Base-by-base conservation (phyloP, 1,140 invertebrate species). In the Euwallacea similis region DNA sequence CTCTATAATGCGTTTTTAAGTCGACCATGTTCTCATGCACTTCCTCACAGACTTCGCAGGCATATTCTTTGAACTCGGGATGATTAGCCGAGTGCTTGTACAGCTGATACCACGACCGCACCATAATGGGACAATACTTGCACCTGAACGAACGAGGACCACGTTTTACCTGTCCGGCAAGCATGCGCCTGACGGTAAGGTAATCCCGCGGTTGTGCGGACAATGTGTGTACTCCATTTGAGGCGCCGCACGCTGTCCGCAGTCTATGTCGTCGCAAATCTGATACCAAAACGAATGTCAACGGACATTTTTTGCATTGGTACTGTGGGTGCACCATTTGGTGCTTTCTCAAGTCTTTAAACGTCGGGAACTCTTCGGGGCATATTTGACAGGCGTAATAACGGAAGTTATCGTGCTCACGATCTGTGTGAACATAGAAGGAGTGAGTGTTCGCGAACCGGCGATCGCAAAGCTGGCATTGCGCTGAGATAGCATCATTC, bases 11-110 rank as follows among this genome's bases (percentile, higher is more conserved):
- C n/a, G 9, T 13, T 13, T 13, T 47, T 2, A 47, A 47, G 46
- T 9, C 9, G 2, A 10, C 6, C 46, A 47, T 47, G 6, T 6
- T 47, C 9, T 47, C 6, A 13, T 9, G 9, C 46, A 47, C 46
- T 13, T 10, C 46, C 46, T 47, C 46, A 6, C 56, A 59, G 7
- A 33, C n/a, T 9, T 33, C 16, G 21, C 56, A 59, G 41, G 7
- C 41, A 33, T 59, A 59, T 59, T 59, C 56, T 41, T 21, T 59
- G n/a, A 59, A 59, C 41, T 59, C 56, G 0, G 56, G 56, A 41
- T 59, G 56, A 21, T 33, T 41, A 3, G 11, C 15, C 7, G 15
- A 21, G 33, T 59, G 56, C n/a, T n/a, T 42, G 54, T 56, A 56
- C n/a, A 56, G 16, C 15, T 15, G 11, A 56, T 9, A 56, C 8